Conservation (phyloP, 2,888 invertebrate species). For the Torymus aiolomorphi region DNA sequence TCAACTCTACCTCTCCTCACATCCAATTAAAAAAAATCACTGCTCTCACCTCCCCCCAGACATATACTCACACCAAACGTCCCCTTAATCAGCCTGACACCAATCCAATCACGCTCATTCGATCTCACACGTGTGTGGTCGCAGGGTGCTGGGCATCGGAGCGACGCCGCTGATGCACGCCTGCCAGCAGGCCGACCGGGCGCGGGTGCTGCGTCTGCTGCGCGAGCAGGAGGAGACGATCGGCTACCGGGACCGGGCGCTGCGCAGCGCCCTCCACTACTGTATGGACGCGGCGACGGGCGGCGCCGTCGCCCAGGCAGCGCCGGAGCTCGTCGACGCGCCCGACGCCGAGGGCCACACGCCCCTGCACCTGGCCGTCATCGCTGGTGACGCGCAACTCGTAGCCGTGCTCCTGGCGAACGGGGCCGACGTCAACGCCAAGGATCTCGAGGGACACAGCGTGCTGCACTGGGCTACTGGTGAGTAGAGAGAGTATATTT, state of each 20-base stretch:
- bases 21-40: no score
- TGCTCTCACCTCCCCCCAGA: no score
- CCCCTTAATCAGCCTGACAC: no score
- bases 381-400: slow-evolving; percentile 91
- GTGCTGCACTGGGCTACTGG: slow-evolving; percentile 99
- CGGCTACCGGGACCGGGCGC: slow-evolving; percentile 86
- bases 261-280: slow-evolving; percentile 94
- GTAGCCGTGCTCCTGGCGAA: slow-evolving; percentile 91
- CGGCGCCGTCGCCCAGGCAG: slow-evolving; percentile 87
- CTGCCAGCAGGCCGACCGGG: slow-evolving; percentile 91
- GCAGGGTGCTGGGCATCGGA: slow-evolving; percentile 77
- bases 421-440: slow-evolving; percentile 91
- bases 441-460: slow-evolving; percentile 96
- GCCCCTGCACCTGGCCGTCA: slow-evolving; percentile 95
- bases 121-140: neutral
- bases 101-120: no score
- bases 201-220: slow-evolving; percentile 85
- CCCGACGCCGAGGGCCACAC: slow-evolving; percentile 96
- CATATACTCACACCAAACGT: no score
- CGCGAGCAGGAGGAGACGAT: slow-evolving; percentile 82
- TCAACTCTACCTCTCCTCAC: no score
- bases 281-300: slow-evolving; percentile 83
- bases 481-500: slow-evolving; percentile 70
- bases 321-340: slow-evolving; percentile 89
- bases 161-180: slow-evolving; percentile 94